phyloP scores from a whole-genome alignment of 2,113 vertebrate species.

The Prionailurus bengalensis region DNA sequence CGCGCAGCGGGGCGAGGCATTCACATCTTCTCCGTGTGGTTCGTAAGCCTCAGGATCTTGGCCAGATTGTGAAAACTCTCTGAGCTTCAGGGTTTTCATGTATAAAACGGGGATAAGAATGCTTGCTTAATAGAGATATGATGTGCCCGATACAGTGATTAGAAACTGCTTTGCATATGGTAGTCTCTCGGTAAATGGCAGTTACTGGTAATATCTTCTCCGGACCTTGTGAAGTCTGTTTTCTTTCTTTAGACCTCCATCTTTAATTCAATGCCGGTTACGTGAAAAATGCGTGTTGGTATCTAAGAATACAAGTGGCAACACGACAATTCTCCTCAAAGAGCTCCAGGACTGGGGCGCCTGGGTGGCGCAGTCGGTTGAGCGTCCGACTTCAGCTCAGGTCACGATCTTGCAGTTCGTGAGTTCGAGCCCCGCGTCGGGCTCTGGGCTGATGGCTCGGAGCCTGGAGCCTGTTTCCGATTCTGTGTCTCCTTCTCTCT shows the following conservation, averaged over 20 bases:
- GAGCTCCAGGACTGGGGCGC: neutral
- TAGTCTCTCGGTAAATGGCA: neutral
- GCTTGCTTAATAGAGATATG: neutral
- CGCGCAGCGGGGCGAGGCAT: neutral
- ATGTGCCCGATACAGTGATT: neutral
- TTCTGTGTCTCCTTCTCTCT: no score
- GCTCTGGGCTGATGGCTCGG: no score
- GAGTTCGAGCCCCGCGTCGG: no score
- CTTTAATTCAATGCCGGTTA: neutral
- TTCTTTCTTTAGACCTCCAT: neutral
- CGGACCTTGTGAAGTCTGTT: neutral
- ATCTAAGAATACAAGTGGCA: neutral
- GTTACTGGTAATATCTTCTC: neutral
- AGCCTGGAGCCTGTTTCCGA: no score
- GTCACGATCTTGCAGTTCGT: no score
- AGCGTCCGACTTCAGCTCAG: no score
- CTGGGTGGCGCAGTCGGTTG: no score
- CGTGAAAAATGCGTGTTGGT: neutral
- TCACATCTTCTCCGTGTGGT: neutral
- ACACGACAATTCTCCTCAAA: neutral
- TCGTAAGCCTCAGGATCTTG: neutral
- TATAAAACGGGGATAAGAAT: neutral
- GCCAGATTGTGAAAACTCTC: neutral
- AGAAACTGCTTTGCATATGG: neutral
- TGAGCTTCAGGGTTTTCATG: neutral